Percentiles rank a stretch among this genome's conserved stretches.
Conservation (phyloP, 1,140 invertebrate species). For the Drosophila kikkawai region DNA sequence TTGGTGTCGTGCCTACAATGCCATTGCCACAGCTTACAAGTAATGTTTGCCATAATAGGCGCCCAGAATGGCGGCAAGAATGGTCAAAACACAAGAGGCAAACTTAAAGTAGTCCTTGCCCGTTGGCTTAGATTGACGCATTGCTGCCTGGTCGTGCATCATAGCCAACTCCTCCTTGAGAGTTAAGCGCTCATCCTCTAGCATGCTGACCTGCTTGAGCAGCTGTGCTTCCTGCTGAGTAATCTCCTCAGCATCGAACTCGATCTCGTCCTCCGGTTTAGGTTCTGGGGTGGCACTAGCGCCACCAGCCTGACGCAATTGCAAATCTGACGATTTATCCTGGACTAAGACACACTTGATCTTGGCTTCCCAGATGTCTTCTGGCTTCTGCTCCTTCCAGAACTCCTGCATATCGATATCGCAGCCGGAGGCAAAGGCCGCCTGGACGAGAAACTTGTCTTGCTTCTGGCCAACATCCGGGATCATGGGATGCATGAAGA, state of each 20-base stretch:
- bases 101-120: not conserved
- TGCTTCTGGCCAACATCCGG: conserved; percentile 7
- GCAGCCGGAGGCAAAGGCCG: not conserved
- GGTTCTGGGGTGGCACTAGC: not conserved
- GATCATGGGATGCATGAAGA: conserved; percentile 44
- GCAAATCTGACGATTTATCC: not conserved
- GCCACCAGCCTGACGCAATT: not conserved
- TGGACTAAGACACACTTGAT: conserved; percentile 42
- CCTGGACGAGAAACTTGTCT: conserved; percentile 61
- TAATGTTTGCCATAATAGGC: conserved; percentile 21
- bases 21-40: conserved; percentile 3
- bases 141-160: not conserved
- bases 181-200: conserved; percentile 33
- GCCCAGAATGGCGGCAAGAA: conserved; percentile 19
- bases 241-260: conserved; percentile 8
- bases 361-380: conserved; percentile 46
- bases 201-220: conserved; percentile 17
- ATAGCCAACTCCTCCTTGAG: conserved; percentile 28
- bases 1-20: no score
- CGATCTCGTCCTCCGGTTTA: not conserved
- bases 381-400: conserved; percentile 33
- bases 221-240: conserved; percentile 15
- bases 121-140: not conserved
- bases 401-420: conserved; percentile 34
- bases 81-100: not conserved